These are phyloP conservation scores for Lasioglossum leucozonium DNA, from an alignment of 2,888 invertebrate genomes.

Conservation along the genomic window DNA sequence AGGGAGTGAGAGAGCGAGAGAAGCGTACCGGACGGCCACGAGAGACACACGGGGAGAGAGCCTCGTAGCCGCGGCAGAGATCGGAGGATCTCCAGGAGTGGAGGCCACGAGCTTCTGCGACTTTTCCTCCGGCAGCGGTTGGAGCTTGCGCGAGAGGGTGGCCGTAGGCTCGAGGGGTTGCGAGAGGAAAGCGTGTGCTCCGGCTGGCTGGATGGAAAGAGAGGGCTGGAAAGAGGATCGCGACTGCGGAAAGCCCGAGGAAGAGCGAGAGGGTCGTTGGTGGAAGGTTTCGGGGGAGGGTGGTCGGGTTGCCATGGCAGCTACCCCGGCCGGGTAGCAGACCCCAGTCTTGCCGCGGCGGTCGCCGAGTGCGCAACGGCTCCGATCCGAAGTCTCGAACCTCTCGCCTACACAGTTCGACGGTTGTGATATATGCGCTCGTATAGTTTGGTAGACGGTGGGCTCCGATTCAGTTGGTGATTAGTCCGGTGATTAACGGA, in stretches of 20 bases:
- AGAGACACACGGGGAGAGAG: conserved; percentile 3
- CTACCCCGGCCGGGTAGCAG: conserved; percentile 83
- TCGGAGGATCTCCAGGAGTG: conserved; percentile 59
- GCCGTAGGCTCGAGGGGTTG: conserved; percentile 79
- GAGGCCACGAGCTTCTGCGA: conserved; percentile 75
- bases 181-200: conserved; percentile 72
- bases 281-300: conserved; percentile 74
- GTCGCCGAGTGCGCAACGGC: conserved; percentile 78
- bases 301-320: conserved; percentile 83
- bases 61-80: conserved; percentile 27
- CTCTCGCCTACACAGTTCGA: conserved; percentile 23
- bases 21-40: neutral
- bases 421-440: conserved; percentile 49
- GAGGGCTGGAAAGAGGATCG: conserved; percentile 51
- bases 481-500: conserved; percentile 48
- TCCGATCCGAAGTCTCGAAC: conserved; percentile 50
- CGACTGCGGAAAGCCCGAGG: conserved; percentile 48
- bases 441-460: conserved; percentile 35
- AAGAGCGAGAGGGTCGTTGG: conserved; percentile 55
- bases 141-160: conserved; percentile 78
- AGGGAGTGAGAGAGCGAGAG: neutral
- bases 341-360: conserved; percentile 83
- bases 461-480: conserved; percentile 50
- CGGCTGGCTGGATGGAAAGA: conserved; percentile 34
- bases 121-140: conserved; percentile 74